Evolutionary conservation across 1,140 invertebrate genomes (phyloP).

Genomic region (Diachasmimorpha longicaudata): DNA sequence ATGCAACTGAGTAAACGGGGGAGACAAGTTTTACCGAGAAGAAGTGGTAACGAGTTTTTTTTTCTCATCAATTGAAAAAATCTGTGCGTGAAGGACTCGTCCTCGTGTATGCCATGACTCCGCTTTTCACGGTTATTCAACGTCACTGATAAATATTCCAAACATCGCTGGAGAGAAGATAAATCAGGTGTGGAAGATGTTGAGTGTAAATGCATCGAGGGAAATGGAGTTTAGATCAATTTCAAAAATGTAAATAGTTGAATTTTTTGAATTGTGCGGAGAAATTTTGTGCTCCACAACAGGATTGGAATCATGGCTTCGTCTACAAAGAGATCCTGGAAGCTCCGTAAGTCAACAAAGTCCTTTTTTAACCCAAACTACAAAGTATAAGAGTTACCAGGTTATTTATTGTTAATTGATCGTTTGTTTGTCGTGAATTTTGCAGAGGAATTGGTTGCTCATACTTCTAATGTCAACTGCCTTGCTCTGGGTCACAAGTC

Average conservation of each 20-base stretch:
- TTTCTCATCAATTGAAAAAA: not conserved
- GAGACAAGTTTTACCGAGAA: not conserved
- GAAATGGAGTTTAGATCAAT: constrained; percentile 41
- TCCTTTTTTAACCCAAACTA: constrained; percentile 1
- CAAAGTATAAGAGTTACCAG: too few relatives aligned
- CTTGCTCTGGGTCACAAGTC: constrained; percentile 90
- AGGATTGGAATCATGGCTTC: constrained; percentile 62
- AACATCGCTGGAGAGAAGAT: not conserved
- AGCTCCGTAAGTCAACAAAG: constrained; percentile 62
- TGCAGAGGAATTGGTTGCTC: constrained; percentile 90
- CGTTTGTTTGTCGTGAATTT: constrained; percentile 27
- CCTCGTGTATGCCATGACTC: constrained; percentile 6
- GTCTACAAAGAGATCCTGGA: constrained; percentile 68
- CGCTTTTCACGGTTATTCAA: not conserved
- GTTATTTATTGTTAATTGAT: constrained; percentile 16
- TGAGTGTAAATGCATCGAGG: constrained; percentile 36
- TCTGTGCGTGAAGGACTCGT: not conserved
- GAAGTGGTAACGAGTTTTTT: not conserved
- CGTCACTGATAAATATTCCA: not conserved
- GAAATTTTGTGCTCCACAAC: not conserved
- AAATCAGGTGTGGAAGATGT: constrained; percentile 34
- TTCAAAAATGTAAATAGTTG: constrained; percentile 36
- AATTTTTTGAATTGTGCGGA: constrained; percentile 32
- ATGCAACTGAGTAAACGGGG: not conserved
- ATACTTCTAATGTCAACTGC: constrained; percentile 88